These are phyloP conservation scores for Papilio polyxenes DNA, from an alignment of 1,140 invertebrate species.

Conservation along the genomic window DNA sequence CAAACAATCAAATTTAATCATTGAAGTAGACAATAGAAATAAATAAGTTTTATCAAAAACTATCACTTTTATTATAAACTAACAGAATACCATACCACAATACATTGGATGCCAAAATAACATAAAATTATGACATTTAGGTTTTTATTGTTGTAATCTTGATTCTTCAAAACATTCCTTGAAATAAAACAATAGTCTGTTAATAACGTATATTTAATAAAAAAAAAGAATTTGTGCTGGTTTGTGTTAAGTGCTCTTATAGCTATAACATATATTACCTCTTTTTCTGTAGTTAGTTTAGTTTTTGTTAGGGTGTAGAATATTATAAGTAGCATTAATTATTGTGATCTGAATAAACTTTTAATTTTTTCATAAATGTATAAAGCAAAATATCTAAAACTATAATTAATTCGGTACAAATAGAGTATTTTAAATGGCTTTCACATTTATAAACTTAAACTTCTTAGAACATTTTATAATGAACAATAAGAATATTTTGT, in stretches of 20 bases:
- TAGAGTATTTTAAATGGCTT: constrained; percentile 32
- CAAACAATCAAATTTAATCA: constrained; percentile 74
- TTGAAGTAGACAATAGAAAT: constrained; percentile 75
- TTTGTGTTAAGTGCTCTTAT: constrained; percentile 40
- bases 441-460: constrained; percentile 1
- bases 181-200: constrained; percentile 27
- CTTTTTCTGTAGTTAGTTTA: constrained; percentile 22
- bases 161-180: neutral
- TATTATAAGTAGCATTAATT: constrained; percentile 10
- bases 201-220: constrained; percentile 20
- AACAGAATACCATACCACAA: neutral
- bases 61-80: neutral
- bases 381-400: constrained; percentile 28
- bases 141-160: neutral
- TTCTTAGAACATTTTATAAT: neutral
- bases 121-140: neutral
- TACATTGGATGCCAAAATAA: neutral
- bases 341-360: constrained; percentile 16
- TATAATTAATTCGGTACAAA: constrained; percentile 34
- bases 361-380: constrained; percentile 12
- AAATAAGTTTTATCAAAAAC: constrained; percentile 33
- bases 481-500: neutral
- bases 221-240: constrained; percentile 37
- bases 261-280: constrained; percentile 30
- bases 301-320: constrained; percentile 26